These are phyloP conservation scores for Holothuria glaberrima DNA, from an alignment of 35 echinoderm and acorn worm species.

Conservation along the genomic window DNA sequence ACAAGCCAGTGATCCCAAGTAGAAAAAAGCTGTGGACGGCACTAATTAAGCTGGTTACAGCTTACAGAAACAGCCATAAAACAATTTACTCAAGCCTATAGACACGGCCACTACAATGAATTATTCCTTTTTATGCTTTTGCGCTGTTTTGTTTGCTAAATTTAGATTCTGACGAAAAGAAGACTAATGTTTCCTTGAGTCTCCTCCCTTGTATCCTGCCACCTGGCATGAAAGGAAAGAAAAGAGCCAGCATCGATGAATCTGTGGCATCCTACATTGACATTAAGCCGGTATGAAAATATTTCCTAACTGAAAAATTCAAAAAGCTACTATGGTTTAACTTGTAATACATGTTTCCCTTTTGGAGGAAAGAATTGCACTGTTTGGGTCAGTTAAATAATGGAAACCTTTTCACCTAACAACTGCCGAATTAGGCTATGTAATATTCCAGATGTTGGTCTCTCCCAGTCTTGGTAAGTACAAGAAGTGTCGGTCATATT, in stretches of 20 bases:
- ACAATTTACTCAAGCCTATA: not conserved
- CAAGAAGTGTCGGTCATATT: not conserved
- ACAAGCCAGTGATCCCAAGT: not conserved
- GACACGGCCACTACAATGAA: not conserved
- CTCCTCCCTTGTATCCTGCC: slow-evolving; percentile 27
- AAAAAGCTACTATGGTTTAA: not conserved
- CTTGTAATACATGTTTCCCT: not conserved
- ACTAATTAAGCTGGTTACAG: not conserved
- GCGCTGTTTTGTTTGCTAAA: not conserved
- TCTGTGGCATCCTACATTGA: slow-evolving; percentile 31
- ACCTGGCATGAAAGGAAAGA: slow-evolving; percentile 47
- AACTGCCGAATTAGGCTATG: slow-evolving; percentile 6
- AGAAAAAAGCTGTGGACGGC: slow-evolving; percentile 1
- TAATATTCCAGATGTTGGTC: slow-evolving; percentile 1
- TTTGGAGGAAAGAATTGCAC: not conserved
- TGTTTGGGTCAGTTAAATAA: slow-evolving; percentile 3
- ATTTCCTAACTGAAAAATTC: too few species aligned
- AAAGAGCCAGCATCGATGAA: slow-evolving; percentile 34
- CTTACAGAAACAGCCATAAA: slow-evolving; percentile 1
- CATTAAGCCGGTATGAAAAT: slow-evolving; percentile 19
- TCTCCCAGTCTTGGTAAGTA: not conserved
- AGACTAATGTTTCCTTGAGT: not conserved
- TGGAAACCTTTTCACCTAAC: not conserved
- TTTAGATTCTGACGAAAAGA: not conserved
- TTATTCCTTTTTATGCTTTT: not conserved